Conservation (phyloP, 1,140 invertebrate genomes). For the Eriocheir sinensis region DNA sequence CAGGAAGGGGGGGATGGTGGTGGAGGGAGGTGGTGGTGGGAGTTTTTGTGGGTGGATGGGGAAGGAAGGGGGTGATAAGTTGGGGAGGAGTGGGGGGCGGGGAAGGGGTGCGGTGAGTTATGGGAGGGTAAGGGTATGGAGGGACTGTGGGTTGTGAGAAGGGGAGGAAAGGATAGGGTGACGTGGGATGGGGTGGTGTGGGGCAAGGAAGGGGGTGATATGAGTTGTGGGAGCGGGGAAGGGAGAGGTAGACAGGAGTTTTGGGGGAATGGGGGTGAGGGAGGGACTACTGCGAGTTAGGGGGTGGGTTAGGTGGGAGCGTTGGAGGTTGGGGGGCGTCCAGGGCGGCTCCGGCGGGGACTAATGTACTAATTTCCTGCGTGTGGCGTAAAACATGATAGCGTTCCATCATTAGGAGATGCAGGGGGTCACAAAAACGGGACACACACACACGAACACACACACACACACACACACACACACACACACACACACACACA, state of each 20-base stretch:
- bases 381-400: not conserved
- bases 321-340: not conserved
- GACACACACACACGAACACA: not conserved
- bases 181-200: not conserved
- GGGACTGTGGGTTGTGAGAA: not conserved
- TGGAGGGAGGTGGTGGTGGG: not conserved
- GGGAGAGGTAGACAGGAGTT: not conserved
- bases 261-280: not conserved
- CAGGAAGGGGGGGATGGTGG: not conserved
- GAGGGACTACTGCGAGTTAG: too few species aligned
- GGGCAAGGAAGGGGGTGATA: not conserved
- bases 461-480: not conserved
- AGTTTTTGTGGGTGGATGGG: not conserved
- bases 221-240: not conserved
- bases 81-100: not conserved
- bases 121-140: not conserved
- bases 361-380: conserved; percentile 5
- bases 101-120: not conserved
- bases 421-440: not conserved
- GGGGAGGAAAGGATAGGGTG: not conserved
- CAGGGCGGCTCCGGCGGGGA: not conserved
- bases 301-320: not conserved
- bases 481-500: not conserved
- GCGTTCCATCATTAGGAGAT: not conserved
- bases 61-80: too few species aligned